Evolutionary conservation across 2,797 vertebrate species (phyloP), one percentile per base, ranked within the genome.

Genomic region (Staurois parvus): DNA sequence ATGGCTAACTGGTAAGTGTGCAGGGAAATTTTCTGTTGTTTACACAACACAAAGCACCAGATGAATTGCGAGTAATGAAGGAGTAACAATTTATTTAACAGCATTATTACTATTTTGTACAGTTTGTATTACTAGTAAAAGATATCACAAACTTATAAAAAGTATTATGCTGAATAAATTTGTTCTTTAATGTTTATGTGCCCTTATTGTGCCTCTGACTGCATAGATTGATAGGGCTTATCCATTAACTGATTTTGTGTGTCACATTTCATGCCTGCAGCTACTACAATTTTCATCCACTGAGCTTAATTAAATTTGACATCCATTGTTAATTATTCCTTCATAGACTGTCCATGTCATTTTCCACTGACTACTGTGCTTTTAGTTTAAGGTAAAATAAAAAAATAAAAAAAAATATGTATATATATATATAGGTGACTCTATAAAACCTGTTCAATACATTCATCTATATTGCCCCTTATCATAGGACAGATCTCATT

Each of bases 231-330:
- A 85, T 72, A 26, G 78, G 72, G 40, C 17, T 79, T 24, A 32
- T 29, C 84, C 77, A 85, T 85, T 85, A 80, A 40, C 70, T 68
- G 70, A 80, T 75, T 64, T 56, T 75, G 59, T 66, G 77, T 85
- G 84, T 42, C 72, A 69, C 77, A 85, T 85, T 80, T 69, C 30
- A 75, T 75, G 84, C 84, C 84, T 85, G 62, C 29, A 85, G 84
- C 72, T 79, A 85, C 24, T 24, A n/a, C n/a, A n/a, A n/a, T 72
- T 24, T 62, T 85, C 42, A 26, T 85, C 56, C 40, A 5, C 26
- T 80, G 77, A 80, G 45, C 52, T 42, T 85, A 85, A 85, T 80
- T 80, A 67, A 56, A 75, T n/a, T 45, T 73, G 84, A 85, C 84
- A 80, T 40, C 34, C 42, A 69, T 85, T 80, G 84, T 40, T 85